Base-by-base conservation (phyloP, 1,140 invertebrate genomes). In the Zaprionus gabonicus region DNA sequence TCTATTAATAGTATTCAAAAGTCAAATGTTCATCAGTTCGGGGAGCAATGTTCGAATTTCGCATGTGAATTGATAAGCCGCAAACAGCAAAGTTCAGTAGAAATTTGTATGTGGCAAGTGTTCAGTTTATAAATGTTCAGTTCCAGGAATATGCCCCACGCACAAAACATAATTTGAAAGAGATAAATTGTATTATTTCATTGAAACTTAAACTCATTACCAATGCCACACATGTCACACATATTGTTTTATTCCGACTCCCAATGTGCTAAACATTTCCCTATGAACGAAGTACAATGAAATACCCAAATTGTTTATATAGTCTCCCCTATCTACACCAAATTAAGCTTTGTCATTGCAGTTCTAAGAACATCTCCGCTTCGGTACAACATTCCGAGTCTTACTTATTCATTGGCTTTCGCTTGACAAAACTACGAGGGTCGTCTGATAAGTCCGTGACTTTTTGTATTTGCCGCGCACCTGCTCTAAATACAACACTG, bases 381-480 rank as follows among this genome's bases (percentile, higher is more conserved):
- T 46, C n/a, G 41, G n/a, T 3, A 17, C 9, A 17, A 17, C 6
- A 0, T 17, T 17, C 3, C n/a, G 10, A 17, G n/a, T 46, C 41
- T 9, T 20, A 46, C 17, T 44, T 46, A 46, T 46, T 46, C 41
- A 46, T 46, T 17, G 7, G 41, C 41, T 46, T 46, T 46, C 41
- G 41, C n/a, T 20, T 46, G 56, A 55, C 36, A n/a, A 44, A 36
- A 64, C 55, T 76, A n/a, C n/a, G n/a, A n/a, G n/a, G n/a, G n/a
- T n/a, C n/a, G n/a, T n/a, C n/a, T n/a, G n/a, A n/a, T n/a, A n/a
- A n/a, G n/a, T n/a, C n/a, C n/a, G n/a, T n/a, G n/a, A n/a, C n/a
- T n/a, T n/a, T n/a, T n/a, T n/a, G n/a, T n/a, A n/a, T n/a, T n/a
- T n/a, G n/a, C n/a, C n/a, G n/a, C n/a, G n/a, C n/a, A n/a, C n/a